Evolutionary conservation across 2,113 vertebrate genomes (phyloP).

Genomic region (Enhydra lutris): DNA sequence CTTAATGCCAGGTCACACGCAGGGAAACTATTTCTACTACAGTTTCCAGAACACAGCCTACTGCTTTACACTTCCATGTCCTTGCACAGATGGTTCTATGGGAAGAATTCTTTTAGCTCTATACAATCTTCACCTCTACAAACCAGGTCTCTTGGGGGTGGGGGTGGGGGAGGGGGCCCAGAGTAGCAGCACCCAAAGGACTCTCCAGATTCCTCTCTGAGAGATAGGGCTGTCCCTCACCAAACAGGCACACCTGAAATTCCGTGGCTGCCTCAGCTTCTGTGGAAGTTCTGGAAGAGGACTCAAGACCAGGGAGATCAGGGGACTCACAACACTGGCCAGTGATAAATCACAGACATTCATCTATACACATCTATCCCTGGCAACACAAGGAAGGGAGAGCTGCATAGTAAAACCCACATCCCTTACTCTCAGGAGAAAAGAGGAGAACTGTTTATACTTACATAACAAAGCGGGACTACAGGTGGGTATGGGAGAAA

Average conservation of each 20-base stretch:
- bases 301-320: background rate
- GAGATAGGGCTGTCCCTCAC: background rate
- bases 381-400: background rate
- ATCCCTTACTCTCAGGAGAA: slow-evolving; percentile 33
- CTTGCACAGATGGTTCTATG: background rate
- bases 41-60: background rate
- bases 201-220: background rate
- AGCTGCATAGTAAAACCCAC: slow-evolving; percentile 43
- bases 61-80: background rate
- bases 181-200: background rate
- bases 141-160: background rate
- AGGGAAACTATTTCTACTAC: background rate
- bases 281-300: background rate
- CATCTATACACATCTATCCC: background rate
- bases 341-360: background rate
- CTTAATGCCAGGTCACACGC: background rate
- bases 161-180: background rate
- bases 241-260: background rate
- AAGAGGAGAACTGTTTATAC: slow-evolving; percentile 6
- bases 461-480: slow-evolving; percentile 11
- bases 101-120: background rate
- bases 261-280: background rate
- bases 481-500: background rate
- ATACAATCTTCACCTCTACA: background rate
- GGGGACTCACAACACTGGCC: background rate